phyloP scores from a whole-genome alignment of 2,888 invertebrate species.

The Polyommatus iphigenia region DNA sequence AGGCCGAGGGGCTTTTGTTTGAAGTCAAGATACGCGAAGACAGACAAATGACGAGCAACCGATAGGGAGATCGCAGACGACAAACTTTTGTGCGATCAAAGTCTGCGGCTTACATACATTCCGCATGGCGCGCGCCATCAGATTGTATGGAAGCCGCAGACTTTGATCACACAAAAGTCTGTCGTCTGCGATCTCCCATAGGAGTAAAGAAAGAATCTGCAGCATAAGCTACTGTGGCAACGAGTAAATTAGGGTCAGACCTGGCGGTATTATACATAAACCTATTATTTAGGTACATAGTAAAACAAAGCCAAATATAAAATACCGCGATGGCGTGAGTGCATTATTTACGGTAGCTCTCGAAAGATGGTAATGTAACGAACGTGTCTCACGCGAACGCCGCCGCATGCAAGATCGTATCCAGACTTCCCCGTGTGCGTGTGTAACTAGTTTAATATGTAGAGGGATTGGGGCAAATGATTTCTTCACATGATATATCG shows the following conservation, averaged over 20 bases:
- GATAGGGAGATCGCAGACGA: no score
- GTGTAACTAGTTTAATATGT: not conserved
- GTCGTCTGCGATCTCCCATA: no score
- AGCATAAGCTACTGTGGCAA: not conserved
- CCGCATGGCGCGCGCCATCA: no score
- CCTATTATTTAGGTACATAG: not conserved
- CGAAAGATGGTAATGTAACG: conserved; percentile 35
- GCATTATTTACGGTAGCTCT: conserved; percentile 36
- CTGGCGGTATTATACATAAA: not conserved
- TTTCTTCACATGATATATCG: not conserved
- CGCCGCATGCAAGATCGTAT: conserved; percentile 16
- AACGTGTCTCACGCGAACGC: conserved; percentile 39
- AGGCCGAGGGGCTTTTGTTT: not conserved
- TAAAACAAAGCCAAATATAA: conserved; percentile 25
- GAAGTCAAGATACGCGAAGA: no score
- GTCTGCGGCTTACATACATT: no score
- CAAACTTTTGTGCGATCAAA: no score
- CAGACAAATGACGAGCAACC: no score
- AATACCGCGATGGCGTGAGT: conserved; percentile 20
- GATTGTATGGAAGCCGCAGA: no score
- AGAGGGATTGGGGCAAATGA: not conserved
- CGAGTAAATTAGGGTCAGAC: not conserved
- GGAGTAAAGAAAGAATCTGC: no score
- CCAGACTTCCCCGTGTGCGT: conserved; percentile 9
- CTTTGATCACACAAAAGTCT: no score